A percentile compares a stretch with the other conserved stretches of the same genome.
Evolutionary conservation across 2,113 vertebrate genomes (phyloP).

Genomic region (Nestor notabilis): DNA sequence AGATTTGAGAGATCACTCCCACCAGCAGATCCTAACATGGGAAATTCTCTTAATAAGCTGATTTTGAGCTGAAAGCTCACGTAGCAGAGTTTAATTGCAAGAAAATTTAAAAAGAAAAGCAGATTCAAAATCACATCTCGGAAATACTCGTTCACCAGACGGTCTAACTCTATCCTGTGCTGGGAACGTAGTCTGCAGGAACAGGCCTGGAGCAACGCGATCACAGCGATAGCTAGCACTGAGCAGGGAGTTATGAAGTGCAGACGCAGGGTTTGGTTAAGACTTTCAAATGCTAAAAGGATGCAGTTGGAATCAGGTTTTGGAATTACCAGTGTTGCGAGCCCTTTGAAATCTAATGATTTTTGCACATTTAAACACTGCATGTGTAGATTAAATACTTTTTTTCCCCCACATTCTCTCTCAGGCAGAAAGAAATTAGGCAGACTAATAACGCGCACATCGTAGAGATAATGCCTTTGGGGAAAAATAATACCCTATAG

Average conservation of each 20-base stretch:
- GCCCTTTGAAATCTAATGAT: background rate
- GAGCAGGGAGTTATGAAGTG: background rate
- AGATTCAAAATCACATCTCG: background rate
- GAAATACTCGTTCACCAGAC: background rate
- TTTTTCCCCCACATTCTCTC: background rate
- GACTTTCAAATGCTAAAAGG: background rate
- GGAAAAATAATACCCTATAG: background rate
- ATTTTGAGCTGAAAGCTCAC: background rate
- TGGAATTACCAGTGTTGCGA: background rate
- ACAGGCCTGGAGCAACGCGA: background rate
- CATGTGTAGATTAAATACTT: background rate
- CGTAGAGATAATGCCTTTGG: background rate
- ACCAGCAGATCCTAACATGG: background rate
- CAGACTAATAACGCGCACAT: background rate
- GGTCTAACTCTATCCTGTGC: background rate
- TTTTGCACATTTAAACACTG: background rate
- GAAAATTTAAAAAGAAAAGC: background rate
- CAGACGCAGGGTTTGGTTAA: background rate
- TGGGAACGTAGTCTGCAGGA: background rate
- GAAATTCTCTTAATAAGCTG: background rate
- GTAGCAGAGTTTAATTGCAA: background rate
- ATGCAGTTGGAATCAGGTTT: background rate
- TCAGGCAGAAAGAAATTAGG: constrained; percentile 4
- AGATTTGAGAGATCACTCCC: background rate
- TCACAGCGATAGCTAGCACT: too few species aligned